Evolutionary conservation across 2,888 invertebrate genomes (phyloP), one percentile per base, ranked within the genome.

Genomic region (Conops quadrifasciatus): DNA sequence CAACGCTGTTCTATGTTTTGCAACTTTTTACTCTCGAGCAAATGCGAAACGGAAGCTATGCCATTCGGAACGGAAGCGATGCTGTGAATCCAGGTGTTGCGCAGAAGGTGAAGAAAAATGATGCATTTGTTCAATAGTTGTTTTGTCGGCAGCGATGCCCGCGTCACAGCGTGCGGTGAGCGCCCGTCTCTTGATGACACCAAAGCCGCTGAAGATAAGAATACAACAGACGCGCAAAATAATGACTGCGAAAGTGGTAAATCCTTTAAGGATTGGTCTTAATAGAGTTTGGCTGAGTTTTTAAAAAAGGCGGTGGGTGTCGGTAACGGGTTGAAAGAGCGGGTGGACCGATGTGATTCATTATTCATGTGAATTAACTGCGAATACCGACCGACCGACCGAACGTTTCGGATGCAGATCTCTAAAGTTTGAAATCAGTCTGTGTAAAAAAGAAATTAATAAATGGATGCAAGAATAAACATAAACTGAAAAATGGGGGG

Each of bases 121-220:
- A 68, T 68, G 45, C 60, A 68, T 59, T 60, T 68, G 67, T 60
- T 68, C 60, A 60, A 68, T 67, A 58, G 21, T 19, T 21, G 30
- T 58, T 45, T 26, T 58, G 24, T 11, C 15, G 16, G 21, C 28
- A 11, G 26, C 13, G 9, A 43, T 2, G 21, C 9, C 26, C n/a
- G 15, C 13, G n/a, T 45, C 26, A 21, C 19, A 3, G 15, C 24
- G 21, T 62, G 36, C 45, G 11, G 15, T 11, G 62, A 36, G 9
- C 36, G 36, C 9, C 13, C n/a, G 19, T 30, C 45, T 7, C 36
- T 19, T 19, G 45, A 36, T 21, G 16, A 36, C 5, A 36, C 36
- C 43, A n/a, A 30, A 36, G 30, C 11, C 26, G 53, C 1, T 11
- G 36, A 4, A 13, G 66, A 30, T 28, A 47, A 19, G 79, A 78